These are phyloP conservation scores for Malachius bipustulatus DNA, from an alignment of 2,888 invertebrate genomes.

Conservation along the genomic window DNA sequence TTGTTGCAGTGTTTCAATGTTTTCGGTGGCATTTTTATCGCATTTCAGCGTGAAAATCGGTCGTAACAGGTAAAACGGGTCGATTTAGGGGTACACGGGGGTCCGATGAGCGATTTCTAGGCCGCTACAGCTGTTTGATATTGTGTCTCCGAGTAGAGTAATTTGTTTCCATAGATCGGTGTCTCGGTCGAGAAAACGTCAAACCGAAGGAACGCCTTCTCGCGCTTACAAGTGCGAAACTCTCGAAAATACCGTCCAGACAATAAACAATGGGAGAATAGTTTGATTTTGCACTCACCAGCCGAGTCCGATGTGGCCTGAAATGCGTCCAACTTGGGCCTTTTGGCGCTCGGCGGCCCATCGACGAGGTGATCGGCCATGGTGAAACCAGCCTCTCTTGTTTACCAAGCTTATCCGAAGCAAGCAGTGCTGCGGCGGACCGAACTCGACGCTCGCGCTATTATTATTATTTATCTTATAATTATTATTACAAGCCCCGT, in stretches of 20 bases:
- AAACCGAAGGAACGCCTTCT: slow-evolving; percentile 30
- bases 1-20: no score
- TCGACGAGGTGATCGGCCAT: slow-evolving; percentile 93
- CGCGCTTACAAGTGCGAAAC: slow-evolving; percentile 23
- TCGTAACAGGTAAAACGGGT: no score
- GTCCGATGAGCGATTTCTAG: no score
- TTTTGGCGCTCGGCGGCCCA: slow-evolving; percentile 88
- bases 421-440: slow-evolving; percentile 35
- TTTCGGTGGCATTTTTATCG: no score
- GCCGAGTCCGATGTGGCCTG: slow-evolving; percentile 70
- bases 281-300: slow-evolving; percentile 61
- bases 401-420: slow-evolving; percentile 56
- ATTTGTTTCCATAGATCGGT: slow-evolving; percentile 22
- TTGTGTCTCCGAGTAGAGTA: no score
- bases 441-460: slow-evolving; percentile 27
- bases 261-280: slow-evolving; percentile 14
- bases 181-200: slow-evolving; percentile 17
- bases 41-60: no score
- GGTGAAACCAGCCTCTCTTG: slow-evolving; percentile 35
- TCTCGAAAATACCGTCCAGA: background rate
- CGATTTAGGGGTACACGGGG: no score
- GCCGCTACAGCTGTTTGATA: no score
- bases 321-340: slow-evolving; percentile 83
- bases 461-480: background rate
- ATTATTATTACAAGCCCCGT: no score